A percentile compares a stretch with the other conserved stretches of the same genome.
phyloP scores from a whole-genome alignment of 2,888 invertebrate genomes.

The Coenonympha glycerion region DNA sequence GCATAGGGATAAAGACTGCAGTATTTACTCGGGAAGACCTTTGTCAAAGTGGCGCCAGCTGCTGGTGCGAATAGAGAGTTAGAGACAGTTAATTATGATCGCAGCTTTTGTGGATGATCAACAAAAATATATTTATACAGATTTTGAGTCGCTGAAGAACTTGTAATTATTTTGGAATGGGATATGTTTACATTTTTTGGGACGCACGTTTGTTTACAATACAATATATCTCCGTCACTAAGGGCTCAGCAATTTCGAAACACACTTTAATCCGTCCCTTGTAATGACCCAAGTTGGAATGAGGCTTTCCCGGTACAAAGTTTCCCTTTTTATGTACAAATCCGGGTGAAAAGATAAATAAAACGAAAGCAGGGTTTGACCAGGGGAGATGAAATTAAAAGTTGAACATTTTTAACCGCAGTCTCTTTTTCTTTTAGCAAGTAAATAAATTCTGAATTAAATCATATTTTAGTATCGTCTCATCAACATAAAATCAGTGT shows the following conservation, averaged over 20 bases:
- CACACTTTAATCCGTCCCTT: slow-evolving; percentile 25
- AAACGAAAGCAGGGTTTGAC: neutral
- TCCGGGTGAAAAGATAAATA: slow-evolving; percentile 15
- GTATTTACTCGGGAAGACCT: too few species aligned
- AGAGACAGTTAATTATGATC: too few species aligned
- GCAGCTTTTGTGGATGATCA: neutral
- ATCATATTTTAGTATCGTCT: neutral
- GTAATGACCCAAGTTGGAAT: slow-evolving; percentile 22
- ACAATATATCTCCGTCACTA: slow-evolving; percentile 17
- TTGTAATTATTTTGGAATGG: neutral
- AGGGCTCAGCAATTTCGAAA: slow-evolving; percentile 18
- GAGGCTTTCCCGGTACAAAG: slow-evolving; percentile 6
- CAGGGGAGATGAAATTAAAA: neutral
- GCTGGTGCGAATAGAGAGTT: too few species aligned
- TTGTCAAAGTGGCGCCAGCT: too few species aligned
- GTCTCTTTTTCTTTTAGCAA: neutral
- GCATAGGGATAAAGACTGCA: too few species aligned
- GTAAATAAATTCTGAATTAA: neutral
- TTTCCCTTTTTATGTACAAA: slow-evolving; percentile 18
- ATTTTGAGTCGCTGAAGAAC: too few species aligned
- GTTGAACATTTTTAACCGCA: neutral
- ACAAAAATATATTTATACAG: neutral
- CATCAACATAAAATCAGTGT: neutral
- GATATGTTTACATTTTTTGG: neutral
- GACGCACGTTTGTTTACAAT: slow-evolving; percentile 14